A percentile compares a stretch with the other conserved stretches of the same genome.
These are phyloP conservation scores for Trimorus sp. DNA, from an alignment of 2,888 invertebrate genomes.

Conservation along the genomic window DNA sequence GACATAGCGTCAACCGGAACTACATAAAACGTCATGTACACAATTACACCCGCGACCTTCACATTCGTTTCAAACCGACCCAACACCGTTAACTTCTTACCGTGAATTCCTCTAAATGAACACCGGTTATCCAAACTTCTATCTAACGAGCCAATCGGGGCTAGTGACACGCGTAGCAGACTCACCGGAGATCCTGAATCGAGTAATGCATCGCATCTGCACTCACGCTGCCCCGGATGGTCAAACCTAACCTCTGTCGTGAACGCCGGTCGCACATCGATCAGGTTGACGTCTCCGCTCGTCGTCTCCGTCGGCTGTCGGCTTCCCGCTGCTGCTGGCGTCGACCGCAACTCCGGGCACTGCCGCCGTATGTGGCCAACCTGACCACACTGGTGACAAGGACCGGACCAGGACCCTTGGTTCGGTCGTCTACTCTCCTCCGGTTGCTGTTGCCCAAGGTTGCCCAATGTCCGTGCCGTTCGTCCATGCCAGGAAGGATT, in stretches of 20 bases:
- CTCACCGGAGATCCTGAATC: conserved; percentile 7
- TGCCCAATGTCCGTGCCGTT: too few relatives aligned
- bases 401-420: too few relatives aligned
- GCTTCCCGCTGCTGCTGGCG: background rate
- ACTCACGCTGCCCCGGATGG: background rate
- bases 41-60: background rate
- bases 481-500: too few relatives aligned
- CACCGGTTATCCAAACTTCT: background rate
- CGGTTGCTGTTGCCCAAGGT: too few relatives aligned
- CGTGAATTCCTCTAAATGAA: background rate
- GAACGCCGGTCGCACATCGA: background rate
- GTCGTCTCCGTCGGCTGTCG: background rate
- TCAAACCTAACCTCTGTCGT: background rate
- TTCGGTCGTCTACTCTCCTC: too few relatives aligned
- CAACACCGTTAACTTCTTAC: background rate
- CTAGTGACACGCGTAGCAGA: background rate
- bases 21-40: background rate
- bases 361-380: background rate
- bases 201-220: background rate
- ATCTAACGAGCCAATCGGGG: background rate
- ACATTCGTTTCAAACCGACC: background rate
- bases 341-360: background rate
- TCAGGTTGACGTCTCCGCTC: background rate
- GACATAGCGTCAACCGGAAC: conserved; percentile 7
- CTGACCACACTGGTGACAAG: background rate